phyloP scores from a whole-genome alignment of 1,140 invertebrate genomes.

The Scylla paramamosain region DNA sequence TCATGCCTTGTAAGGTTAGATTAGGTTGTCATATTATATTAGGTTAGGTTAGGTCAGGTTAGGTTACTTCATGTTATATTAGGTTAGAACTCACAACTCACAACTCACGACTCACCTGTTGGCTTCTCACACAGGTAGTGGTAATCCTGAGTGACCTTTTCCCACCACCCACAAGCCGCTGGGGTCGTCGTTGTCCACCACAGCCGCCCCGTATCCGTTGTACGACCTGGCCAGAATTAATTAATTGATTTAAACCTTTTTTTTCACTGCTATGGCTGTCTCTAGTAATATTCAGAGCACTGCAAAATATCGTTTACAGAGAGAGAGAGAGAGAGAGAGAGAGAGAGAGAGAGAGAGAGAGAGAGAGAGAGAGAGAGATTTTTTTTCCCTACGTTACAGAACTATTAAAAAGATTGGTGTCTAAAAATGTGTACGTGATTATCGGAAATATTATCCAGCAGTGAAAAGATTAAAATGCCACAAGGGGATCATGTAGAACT shows the following conservation, averaged over 20 bases:
- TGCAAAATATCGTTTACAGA: not conserved
- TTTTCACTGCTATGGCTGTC: too few relatives aligned
- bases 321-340: not conserved
- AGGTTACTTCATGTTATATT: not conserved
- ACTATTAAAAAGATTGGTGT: not conserved
- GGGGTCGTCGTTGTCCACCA: not conserved
- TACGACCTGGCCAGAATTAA: not conserved
- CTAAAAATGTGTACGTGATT: too few relatives aligned
- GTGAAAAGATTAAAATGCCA: not conserved
- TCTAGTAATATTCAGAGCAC: too few relatives aligned
- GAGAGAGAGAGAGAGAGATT: not conserved
- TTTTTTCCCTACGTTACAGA: not conserved
- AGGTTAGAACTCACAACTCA: too few relatives aligned
- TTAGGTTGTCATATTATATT: too few relatives aligned
- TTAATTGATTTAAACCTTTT: too few relatives aligned
- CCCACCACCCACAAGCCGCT: slow-evolving; percentile 40
- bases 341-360: not conserved
- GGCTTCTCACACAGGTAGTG: slow-evolving; percentile 62
- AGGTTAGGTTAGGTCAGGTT: not conserved
- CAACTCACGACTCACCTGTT: not conserved
- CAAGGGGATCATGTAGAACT: too few relatives aligned
- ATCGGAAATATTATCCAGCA: not conserved
- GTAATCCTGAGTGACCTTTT: slow-evolving; percentile 31
- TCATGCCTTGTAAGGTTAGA: too few relatives aligned
- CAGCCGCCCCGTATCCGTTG: slow-evolving; percentile 37